Evolutionary conservation across 2,888 invertebrate species (phyloP), one percentile per base, ranked within the genome.

Genomic region (Pasiphila rectangulata): DNA sequence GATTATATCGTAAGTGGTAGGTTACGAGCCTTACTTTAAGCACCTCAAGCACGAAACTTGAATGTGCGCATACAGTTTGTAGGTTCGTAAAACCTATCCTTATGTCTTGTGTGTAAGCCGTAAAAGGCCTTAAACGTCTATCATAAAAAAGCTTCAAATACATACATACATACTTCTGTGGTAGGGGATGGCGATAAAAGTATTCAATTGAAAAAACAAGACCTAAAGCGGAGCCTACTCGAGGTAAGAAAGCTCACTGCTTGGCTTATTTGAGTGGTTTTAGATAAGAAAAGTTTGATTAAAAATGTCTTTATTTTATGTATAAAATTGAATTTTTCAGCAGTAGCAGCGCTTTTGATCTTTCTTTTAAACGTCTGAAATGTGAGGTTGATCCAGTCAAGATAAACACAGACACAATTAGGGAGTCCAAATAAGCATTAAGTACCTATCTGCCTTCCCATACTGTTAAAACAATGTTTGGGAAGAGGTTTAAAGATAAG

Each of bases 21-120:
- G 42, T 46, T 54, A 56, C 46, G 59, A 51, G 42, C 35, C 30
- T 36, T 41, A 49, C 32, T 35, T n/a, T 43, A 46, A 55, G 48
- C 45, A 55, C 39, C 53, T 43, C 39, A 39, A 45, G 46, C 37
- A 48, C 39, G 47, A 53, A 59, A 51, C 54, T 55, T 49, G 41
- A 51, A 56, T 41, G 38, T 46, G 47, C 49, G 42, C 43, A 48
- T 54, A 50, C 45, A 48, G 40, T 56, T 54, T 55, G 54, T 47
- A 54, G 47, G 56, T 55, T 51, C 59, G 53, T 59, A 56, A 59
- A 59, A 51, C 39, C 45, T 29, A 48, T 40, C 51, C 54, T 56
- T 56, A 56, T 56, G 46, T 51, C 53, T 59, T 53, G 45, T 47
- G 46, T 54, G 53, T 54, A 47, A 42, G 47, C 41, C 46, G 35